phyloP scores from a whole-genome alignment of 2,888 invertebrate genomes.

The Campoplex capitator region DNA sequence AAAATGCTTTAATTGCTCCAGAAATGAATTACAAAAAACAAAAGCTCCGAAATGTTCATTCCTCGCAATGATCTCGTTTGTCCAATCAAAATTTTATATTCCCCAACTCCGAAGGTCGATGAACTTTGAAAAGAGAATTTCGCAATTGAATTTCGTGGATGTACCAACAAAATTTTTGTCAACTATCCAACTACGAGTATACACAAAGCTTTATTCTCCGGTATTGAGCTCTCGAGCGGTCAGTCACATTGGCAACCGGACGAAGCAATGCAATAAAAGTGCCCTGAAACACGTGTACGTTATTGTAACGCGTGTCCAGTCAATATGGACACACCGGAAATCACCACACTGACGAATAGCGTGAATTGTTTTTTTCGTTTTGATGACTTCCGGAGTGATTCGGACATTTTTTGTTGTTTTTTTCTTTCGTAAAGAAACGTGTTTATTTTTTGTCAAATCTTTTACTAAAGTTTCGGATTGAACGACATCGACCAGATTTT shows the following conservation, averaged over 20 bases:
- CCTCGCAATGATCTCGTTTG: background rate
- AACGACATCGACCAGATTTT: background rate
- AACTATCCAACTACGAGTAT: background rate
- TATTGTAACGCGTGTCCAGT: background rate
- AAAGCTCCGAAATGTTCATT: no score
- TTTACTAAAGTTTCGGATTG: background rate
- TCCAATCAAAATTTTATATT: background rate
- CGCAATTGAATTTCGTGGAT: background rate
- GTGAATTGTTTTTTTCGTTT: constrained; percentile 24
- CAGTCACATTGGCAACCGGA: constrained; percentile 48
- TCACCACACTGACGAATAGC: constrained; percentile 36
- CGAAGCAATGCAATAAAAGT: constrained; percentile 25
- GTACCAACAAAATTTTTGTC: constrained; percentile 1
- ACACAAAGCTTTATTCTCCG: background rate
- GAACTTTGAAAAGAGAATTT: background rate
- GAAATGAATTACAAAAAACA: no score
- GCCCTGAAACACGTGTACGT: constrained; percentile 1
- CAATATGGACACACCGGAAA: constrained; percentile 48
- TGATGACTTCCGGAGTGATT: background rate
- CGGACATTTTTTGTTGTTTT: background rate
- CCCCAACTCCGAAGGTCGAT: background rate
- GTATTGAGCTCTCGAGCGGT: constrained; percentile 30
- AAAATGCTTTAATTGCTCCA: background rate
- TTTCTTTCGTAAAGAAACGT: background rate
- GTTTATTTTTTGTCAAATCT: background rate